Percentiles rank a stretch among this genome's conserved stretches.
These are phyloP conservation scores for Salmo trutta DNA, from an alignment of 2,797 vertebrate genomes.

Conservation along the genomic window DNA sequence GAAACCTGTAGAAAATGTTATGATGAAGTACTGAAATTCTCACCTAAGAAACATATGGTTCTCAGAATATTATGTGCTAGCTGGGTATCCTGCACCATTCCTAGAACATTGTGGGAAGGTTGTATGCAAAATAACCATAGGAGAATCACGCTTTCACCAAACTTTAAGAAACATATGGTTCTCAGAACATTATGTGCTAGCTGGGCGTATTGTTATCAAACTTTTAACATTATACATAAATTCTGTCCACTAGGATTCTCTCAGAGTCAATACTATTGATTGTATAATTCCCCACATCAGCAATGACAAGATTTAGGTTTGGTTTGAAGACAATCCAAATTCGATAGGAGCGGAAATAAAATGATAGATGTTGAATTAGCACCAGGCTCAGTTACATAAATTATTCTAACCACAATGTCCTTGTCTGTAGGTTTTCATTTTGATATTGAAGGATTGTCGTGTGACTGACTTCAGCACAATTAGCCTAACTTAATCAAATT, in stretches of 20 bases:
- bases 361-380: constrained; percentile 25
- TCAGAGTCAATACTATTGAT: constrained; percentile 34
- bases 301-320: constrained; percentile 22
- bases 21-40: too few relatives aligned
- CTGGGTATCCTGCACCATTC: too few relatives aligned
- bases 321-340: constrained; percentile 23
- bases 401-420: background rate
- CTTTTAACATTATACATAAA: background rate
- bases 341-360: constrained; percentile 24
- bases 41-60: too few relatives aligned
- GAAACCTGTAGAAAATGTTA: too few relatives aligned
- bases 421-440: background rate
- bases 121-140: too few relatives aligned
- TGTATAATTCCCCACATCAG: constrained; percentile 26
- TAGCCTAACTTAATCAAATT: constrained; percentile 9
- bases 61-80: too few relatives aligned
- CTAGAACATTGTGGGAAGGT: too few relatives aligned
- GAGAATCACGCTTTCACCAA: too few relatives aligned
- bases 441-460: background rate
- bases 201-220: background rate
- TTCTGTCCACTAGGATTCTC: constrained; percentile 11
- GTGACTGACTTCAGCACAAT: background rate
- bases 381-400: background rate
- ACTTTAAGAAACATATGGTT: too few relatives aligned
- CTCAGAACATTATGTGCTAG: too few relatives aligned